Evolutionary conservation across 2,888 invertebrate genomes (phyloP).

Genomic region (Pachymerium ferrugineum): DNA sequence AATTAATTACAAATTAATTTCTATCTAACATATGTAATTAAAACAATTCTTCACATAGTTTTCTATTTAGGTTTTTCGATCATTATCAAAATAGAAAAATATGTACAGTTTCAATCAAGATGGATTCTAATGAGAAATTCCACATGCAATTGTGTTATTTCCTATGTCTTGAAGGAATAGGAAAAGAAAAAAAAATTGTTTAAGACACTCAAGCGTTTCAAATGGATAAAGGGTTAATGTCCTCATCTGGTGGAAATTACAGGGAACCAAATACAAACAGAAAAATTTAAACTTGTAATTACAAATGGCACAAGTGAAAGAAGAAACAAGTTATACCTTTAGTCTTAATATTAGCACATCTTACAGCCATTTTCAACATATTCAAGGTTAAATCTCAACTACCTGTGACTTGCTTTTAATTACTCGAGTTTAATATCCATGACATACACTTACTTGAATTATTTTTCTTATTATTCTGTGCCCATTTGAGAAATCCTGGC

Average conservation of each 20-base stretch:
- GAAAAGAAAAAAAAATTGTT: too few species aligned
- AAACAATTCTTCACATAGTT: not conserved
- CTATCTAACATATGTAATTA: not conserved
- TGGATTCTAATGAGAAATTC: not conserved
- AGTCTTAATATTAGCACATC: too few species aligned
- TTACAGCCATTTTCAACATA: not conserved
- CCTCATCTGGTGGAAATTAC: not conserved
- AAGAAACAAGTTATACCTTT: too few species aligned
- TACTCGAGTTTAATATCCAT: not conserved
- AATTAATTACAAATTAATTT: not conserved
- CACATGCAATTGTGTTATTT: not conserved
- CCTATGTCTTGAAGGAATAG: not conserved
- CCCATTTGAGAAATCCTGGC: slow-evolving; percentile 56
- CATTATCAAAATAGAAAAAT: too few species aligned
- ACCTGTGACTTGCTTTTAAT: not conserved
- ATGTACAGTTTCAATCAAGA: too few species aligned
- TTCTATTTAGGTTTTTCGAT: too few species aligned
- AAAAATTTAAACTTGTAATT: too few species aligned
- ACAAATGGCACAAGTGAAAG: too few species aligned
- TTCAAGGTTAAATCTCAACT: not conserved
- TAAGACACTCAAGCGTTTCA: not conserved
- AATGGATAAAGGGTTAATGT: not conserved
- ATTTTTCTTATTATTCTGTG: slow-evolving; percentile 52
- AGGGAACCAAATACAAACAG: not conserved
- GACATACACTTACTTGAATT: slow-evolving; percentile 33